phyloP scores from a whole-genome alignment of 2,113 vertebrate species.

The Taurulus bubalis region DNA sequence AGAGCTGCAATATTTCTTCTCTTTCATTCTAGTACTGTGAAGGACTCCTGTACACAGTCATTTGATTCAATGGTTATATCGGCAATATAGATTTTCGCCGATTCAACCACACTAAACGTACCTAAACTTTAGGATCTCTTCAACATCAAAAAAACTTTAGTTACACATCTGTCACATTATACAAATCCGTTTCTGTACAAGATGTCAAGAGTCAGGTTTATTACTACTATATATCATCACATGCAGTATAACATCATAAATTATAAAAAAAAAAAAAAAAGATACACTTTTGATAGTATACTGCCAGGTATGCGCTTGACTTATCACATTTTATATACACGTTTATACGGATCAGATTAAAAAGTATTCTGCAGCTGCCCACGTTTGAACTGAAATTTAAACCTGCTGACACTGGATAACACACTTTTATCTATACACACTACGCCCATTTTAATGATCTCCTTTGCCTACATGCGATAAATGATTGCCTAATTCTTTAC shows the following conservation, averaged over 20 bases:
- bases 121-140: background rate
- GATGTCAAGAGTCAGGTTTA: background rate
- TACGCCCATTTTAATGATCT: background rate
- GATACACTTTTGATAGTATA: background rate
- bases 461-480: background rate
- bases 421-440: constrained; percentile 18
- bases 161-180: background rate
- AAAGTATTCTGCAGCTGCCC: background rate
- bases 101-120: background rate
- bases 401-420: background rate
- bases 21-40: background rate
- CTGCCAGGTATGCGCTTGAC: background rate
- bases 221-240: background rate
- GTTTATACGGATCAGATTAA: background rate
- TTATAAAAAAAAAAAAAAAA: background rate
- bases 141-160: background rate
- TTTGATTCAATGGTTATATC: background rate
- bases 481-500: constrained; percentile 9
- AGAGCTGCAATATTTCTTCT: no score
- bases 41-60: no score
- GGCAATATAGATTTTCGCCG: background rate
- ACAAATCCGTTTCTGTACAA: background rate
- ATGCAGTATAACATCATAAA: background rate
- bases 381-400: background rate
- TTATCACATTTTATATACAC: no score